Percentiles rank a stretch among this genome's conserved stretches.
Conservation (phyloP, 2,888 invertebrate species). For the Drosophila pegasa region DNA sequence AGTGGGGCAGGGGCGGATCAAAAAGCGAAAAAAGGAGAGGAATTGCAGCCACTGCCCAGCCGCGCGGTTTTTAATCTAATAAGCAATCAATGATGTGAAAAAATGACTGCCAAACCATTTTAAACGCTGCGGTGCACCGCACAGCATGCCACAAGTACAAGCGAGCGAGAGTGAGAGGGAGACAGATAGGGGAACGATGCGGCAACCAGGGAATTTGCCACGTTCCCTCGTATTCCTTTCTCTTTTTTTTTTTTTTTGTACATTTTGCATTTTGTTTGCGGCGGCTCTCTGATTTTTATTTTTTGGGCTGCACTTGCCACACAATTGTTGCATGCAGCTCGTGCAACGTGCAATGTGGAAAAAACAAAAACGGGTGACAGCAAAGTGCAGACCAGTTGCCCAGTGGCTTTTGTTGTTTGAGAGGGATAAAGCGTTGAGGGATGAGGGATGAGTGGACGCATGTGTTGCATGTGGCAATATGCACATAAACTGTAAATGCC, state of each 20-base stretch:
- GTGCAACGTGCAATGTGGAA: conserved; percentile 25
- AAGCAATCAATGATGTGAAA: conserved; percentile 82
- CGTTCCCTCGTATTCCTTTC: conserved; percentile 12
- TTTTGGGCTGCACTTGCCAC: conserved; percentile 43
- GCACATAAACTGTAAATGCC: conserved; percentile 78
- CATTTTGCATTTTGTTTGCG: conserved; percentile 47
- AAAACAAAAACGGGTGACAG: conserved; percentile 33
- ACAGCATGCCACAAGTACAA: conserved; percentile 8
- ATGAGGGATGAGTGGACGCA: background rate
- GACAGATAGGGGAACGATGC: background rate
- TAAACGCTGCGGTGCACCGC: conserved; percentile 76
- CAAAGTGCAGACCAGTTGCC: conserved; percentile 28
- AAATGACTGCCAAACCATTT: conserved; percentile 79
- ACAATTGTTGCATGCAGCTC: conserved; percentile 73
- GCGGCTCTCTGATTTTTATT: conserved; percentile 23
- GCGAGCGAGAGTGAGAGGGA: background rate
- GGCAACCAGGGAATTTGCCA: conserved; percentile 30
- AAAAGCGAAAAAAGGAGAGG: conserved; percentile 21
- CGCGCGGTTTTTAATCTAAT: conserved; percentile 78
- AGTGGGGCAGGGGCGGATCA: conserved; percentile 3
- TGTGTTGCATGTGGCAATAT: conserved; percentile 33
- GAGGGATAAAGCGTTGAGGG: background rate
- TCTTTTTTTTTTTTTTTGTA: conserved; percentile 24
- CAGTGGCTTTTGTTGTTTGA: conserved; percentile 20
- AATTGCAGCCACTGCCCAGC: conserved; percentile 41